phyloP scores from a whole-genome alignment of 2,888 invertebrate genomes.

The Liodrosophila aerea region DNA sequence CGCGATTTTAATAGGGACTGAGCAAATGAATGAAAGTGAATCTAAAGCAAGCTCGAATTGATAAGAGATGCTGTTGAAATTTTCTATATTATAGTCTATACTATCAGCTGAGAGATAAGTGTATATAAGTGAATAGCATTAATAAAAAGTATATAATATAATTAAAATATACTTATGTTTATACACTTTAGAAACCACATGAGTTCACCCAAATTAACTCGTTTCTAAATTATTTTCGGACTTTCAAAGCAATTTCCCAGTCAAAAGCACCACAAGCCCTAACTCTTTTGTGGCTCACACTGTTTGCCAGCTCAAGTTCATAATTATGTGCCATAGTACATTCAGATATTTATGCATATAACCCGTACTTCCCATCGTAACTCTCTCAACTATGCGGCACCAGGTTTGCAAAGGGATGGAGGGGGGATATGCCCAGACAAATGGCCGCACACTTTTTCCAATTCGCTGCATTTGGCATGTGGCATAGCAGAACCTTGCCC shows the following conservation, averaged over 20 bases:
- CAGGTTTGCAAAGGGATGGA: neutral
- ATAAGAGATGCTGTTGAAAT: neutral
- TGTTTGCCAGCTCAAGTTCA: conserved; percentile 62
- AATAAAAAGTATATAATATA: conserved; percentile 13
- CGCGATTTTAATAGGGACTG: neutral
- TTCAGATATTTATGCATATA: conserved; percentile 3
- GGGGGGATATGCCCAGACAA: conserved; percentile 28
- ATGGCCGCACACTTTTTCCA: conserved; percentile 56
- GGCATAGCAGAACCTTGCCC: conserved; percentile 23
- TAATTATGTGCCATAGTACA: conserved; percentile 50
- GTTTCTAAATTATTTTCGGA: neutral
- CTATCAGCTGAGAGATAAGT: conserved; percentile 9
- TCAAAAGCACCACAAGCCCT: conserved; percentile 10
- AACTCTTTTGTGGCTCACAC: too few relatives aligned
- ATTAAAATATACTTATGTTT: neutral
- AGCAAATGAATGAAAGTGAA: neutral
- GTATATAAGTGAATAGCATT: conserved; percentile 19
- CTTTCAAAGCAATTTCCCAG: conserved; percentile 28
- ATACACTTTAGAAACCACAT: conserved; percentile 11
- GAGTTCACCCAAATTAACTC: conserved; percentile 12
- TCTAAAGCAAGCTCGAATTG: neutral
- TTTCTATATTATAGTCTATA: neutral
- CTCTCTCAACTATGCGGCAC: conserved; percentile 39
- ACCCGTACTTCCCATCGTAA: conserved; percentile 48
- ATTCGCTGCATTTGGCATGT: conserved; percentile 54